Evolutionary conservation across 2,888 invertebrate species (phyloP).

Genomic region (Aphrophora alni): DNA sequence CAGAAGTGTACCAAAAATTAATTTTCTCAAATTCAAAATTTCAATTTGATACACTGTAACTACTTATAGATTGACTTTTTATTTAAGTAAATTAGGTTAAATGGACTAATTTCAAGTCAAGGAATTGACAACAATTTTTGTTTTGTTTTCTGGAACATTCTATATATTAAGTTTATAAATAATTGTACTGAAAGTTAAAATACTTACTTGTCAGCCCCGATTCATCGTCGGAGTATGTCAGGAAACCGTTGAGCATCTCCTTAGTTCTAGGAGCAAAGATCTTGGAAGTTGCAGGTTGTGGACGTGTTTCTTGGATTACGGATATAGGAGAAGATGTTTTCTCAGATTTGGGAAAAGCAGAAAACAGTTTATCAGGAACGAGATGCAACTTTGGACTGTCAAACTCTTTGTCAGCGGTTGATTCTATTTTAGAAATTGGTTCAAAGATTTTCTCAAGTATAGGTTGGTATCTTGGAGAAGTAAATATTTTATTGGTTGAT

Average conservation of each 20-base stretch:
- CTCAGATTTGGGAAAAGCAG: background rate
- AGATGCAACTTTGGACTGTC: background rate
- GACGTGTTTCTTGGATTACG: constrained; percentile 54
- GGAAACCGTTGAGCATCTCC: constrained; percentile 94
- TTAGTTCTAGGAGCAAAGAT: constrained; percentile 83
- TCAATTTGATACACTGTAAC: no score
- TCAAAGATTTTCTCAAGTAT: background rate
- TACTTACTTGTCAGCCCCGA: constrained; percentile 85
- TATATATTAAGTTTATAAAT: no score
- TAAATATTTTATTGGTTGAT: background rate
- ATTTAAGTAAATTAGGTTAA: no score
- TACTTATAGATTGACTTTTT: no score
- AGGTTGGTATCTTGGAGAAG: background rate
- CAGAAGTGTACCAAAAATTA: no score
- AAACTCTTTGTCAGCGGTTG: background rate
- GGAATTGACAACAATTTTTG: no score
- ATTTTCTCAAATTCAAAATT: no score
- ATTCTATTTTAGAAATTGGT: background rate
- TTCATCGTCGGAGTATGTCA: constrained; percentile 85
- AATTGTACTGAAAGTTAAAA: background rate
- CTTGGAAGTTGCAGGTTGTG: constrained; percentile 74
- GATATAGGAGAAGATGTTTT: background rate
- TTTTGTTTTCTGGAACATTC: no score
- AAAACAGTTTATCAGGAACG: constrained; percentile 39
- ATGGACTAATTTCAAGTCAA: no score